These are phyloP conservation scores for Coilia nasus DNA, from an alignment of 2,797 vertebrate genomes.

Conservation along the genomic window DNA sequence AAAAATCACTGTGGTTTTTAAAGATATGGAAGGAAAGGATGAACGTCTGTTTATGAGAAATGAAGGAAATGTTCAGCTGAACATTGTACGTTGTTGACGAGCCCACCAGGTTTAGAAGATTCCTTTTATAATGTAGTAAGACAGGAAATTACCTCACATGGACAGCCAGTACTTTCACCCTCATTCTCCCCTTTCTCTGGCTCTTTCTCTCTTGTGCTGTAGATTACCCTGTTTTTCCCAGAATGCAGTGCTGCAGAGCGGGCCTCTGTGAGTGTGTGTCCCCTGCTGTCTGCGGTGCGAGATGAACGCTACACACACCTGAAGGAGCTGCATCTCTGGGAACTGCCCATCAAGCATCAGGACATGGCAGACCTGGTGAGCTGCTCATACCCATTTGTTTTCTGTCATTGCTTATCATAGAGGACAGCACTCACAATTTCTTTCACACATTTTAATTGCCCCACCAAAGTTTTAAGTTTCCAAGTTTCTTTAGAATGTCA, in stretches of 20 bases:
- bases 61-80: background rate
- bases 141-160: background rate
- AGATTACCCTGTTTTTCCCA: conserved; percentile 57
- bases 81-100: background rate
- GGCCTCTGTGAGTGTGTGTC: conserved; percentile 56
- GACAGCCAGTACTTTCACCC: background rate
- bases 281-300: conserved; percentile 61
- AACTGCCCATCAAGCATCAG: conserved; percentile 60
- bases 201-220: background rate
- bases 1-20: background rate
- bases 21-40: background rate
- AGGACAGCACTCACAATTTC: no score
- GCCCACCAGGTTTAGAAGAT: background rate
- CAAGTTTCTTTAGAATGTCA: no score
- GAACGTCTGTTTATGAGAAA: background rate
- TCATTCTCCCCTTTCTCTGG: background rate
- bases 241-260: conserved; percentile 7
- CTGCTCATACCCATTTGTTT: conserved; percentile 22
- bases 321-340: conserved; percentile 66
- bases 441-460: no score
- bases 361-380: conserved; percentile 65
- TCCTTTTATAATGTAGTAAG: background rate
- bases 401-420: background rate
- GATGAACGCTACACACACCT: conserved; percentile 61
- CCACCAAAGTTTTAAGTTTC: no score